Base-by-base conservation (phyloP, 2,888 invertebrate species). In the Conus canariensis region DNA sequence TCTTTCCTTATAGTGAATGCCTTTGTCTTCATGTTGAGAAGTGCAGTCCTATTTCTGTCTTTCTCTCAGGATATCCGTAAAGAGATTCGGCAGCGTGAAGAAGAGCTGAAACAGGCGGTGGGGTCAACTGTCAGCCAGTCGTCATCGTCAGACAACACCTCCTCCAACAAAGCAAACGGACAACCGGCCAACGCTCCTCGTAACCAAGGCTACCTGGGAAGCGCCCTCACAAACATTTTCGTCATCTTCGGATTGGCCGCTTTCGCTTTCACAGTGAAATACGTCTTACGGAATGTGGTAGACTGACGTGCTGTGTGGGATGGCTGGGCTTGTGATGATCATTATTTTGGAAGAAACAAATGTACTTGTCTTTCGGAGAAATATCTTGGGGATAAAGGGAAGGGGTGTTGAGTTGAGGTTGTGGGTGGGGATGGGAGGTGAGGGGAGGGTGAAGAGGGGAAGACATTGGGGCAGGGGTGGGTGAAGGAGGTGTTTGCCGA, bases 51-150 rank as follows among this genome's bases (percentile, higher is more conserved):
- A 10, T 16, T 16, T 16, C 64, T 97, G 82, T 98, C 94, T 98
- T 98, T 96, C 99, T 98, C 60, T 8, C 93, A 97, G 97, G 96
- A 95, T 91, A 97, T 97, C 86, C 96, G 97, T 93, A 95, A 95
- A 58, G 97, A 97, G 92, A 94, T 97, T 74, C 96, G 96, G 88
- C 96, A 96, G 92, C 95, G 97, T 92, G 97, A 97, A 91, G 95
- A 96, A 91, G 97, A 97, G 93, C 95, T 96, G 90, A 96, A 93
- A 91, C 96, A 96, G 88, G 93, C 95, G 85, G 93, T 95, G 89
- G 93, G 93, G 60, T 91, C 93, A 22, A 91, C 93, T 19, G 91
- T 88, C 30, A 88, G n/a, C 45, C 82, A 77, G 19, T 85, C 85
- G 16, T 25, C 83, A 19, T 83, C 87, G 22, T 86, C 90, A 4